Evolutionary conservation across 2,797 vertebrate genomes (phyloP), one percentile per base, ranked within the genome.

Genomic region (Oreochromis grahami): DNA sequence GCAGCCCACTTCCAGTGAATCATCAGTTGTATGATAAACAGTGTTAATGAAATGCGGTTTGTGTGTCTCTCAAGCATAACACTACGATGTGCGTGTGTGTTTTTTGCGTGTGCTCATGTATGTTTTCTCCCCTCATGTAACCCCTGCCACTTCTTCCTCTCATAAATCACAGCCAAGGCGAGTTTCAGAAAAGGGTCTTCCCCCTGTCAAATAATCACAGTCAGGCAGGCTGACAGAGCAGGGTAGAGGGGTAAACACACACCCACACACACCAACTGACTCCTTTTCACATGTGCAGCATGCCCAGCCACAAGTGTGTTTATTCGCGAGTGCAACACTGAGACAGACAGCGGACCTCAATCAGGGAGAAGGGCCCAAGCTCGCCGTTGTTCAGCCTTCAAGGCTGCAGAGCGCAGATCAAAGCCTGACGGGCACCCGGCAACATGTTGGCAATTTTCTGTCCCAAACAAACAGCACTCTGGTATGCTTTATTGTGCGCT

Each of bases 151-250:
- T 89, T 90, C 89, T 88, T 94, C 93, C 88, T 88, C 89, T 90
- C 93, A 93, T 95, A 93, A 95, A 96, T 95, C 94, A 95, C 80
- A 29, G 84, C 3, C 29, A 3, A 58, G 74, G 43, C 83, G 56
- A 82, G 78, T 88, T 83, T 94, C 92, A 92, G 87, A 83, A 93
- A 86, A n/a, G 76, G 79, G 78, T 63, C 82, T 84, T 84, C 80
- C 84, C 78, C 29, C 89, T 92, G 93, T 95, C 92, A 94, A 94
- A 95, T 90, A 94, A 86, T 94, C 86, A 90, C 55, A 90, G 60
- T 83, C 87, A 85, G 63, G 52, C 79, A 76, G 48, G 81, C 83
- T 82, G 89, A 91, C 85, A 87, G 84, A 81, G 32, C 83, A 79
- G 83, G 43, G 86, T 58, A 41, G 58, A 82, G 80, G 76, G 26